Evolutionary conservation across 2,888 invertebrate genomes (phyloP).

Genomic region (Chymomyza caudatula): DNA sequence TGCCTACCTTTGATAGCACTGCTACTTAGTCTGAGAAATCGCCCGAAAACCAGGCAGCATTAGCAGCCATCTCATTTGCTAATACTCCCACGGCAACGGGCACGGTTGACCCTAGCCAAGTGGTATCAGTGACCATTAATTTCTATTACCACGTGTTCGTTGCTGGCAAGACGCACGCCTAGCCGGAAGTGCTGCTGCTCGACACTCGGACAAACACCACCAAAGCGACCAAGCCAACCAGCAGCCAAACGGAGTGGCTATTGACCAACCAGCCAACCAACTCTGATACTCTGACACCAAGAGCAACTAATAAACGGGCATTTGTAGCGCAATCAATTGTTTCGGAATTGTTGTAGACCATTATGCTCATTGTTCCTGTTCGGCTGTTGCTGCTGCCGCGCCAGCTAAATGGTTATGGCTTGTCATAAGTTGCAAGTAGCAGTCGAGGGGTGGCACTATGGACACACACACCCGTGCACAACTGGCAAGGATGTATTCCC

Average conservation of each 20-base stretch:
- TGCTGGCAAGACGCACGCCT: slow-evolving; percentile 61
- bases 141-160: slow-evolving; percentile 70
- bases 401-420: slow-evolving; percentile 70
- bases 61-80: slow-evolving; percentile 1
- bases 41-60: neutral
- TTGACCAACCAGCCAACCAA: neutral
- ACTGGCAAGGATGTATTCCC: slow-evolving; percentile 60
- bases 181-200: slow-evolving; percentile 60
- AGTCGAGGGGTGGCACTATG: slow-evolving; percentile 14
- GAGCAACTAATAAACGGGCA: slow-evolving; percentile 69
- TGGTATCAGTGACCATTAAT: slow-evolving; percentile 65
- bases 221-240: slow-evolving; percentile 13
- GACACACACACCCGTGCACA: slow-evolving; percentile 15
- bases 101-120: slow-evolving; percentile 7
- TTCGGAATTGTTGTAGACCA: slow-evolving; percentile 68
- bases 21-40: neutral
- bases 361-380: slow-evolving; percentile 58
- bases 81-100: neutral
- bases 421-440: slow-evolving; percentile 66
- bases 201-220: slow-evolving; percentile 23
- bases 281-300: slow-evolving; percentile 25
- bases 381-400: slow-evolving; percentile 6
- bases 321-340: slow-evolving; percentile 71
- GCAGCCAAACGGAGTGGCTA: slow-evolving; percentile 26
- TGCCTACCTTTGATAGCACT: neutral